Conservation (phyloP, 2,888 invertebrate species). For the Lycia hirtaria region DNA sequence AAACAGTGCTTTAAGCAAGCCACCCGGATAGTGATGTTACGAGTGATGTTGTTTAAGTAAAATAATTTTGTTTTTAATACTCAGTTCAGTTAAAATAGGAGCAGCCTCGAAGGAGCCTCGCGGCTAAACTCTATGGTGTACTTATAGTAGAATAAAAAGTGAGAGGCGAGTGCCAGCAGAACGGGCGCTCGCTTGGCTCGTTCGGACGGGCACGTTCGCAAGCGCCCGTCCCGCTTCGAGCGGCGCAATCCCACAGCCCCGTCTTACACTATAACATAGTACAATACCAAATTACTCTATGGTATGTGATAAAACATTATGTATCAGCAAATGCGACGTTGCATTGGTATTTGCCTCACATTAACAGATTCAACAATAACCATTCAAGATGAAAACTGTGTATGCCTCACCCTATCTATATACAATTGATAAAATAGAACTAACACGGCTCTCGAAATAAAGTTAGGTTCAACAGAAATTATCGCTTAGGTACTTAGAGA, state of each 20-base stretch:
- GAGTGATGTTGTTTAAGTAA: constrained; percentile 54
- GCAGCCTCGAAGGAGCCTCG: constrained; percentile 62
- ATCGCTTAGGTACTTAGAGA: constrained; percentile 56
- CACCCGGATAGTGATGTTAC: constrained; percentile 48
- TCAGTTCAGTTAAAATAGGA: constrained; percentile 69
- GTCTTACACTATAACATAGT: constrained; percentile 61
- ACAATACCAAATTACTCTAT: constrained; percentile 67
- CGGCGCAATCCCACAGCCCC: constrained; percentile 56
- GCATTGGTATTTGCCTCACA: constrained; percentile 71
- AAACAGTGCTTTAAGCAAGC: constrained; percentile 23
- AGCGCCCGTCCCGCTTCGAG: constrained; percentile 44
- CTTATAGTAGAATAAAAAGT: constrained; percentile 43
- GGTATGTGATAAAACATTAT: constrained; percentile 63
- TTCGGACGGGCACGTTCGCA: neutral
- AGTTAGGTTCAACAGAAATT: constrained; percentile 57
- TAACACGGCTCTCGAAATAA: constrained; percentile 79
- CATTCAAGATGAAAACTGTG: constrained; percentile 70
- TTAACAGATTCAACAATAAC: constrained; percentile 75
- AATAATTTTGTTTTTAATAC: constrained; percentile 34
- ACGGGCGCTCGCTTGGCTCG: neutral
- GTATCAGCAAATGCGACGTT: constrained; percentile 68
- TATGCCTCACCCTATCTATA: constrained; percentile 80
- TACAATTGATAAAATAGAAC: constrained; percentile 78
- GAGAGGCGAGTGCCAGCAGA: constrained; percentile 67
- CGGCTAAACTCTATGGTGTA: constrained; percentile 49